These are phyloP conservation scores for Drosophila sturtevanti DNA, from an alignment of 1,140 invertebrate genomes.

Conservation along the genomic window DNA sequence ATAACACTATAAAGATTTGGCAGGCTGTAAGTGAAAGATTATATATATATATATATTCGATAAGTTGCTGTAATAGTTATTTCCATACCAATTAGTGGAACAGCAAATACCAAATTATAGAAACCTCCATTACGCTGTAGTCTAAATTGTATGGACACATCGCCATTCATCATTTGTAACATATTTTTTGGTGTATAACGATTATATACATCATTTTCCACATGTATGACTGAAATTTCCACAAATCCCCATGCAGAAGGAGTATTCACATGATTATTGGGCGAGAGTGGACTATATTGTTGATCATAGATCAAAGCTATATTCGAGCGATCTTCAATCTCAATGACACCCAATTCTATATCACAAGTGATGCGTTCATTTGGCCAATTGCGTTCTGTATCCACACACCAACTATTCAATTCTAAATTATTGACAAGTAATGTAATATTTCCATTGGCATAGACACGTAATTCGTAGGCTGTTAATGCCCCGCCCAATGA, in stretches of 20 bases:
- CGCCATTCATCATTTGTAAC: constrained; percentile 57
- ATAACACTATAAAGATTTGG: constrained; percentile 61
- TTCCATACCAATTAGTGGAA: constrained; percentile 60
- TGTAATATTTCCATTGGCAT: constrained; percentile 59
- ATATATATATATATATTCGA: not conserved
- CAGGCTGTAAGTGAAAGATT: constrained; percentile 41
- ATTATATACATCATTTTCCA: constrained; percentile 36
- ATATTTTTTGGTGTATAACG: constrained; percentile 45
- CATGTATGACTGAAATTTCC: constrained; percentile 42
- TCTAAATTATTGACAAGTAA: constrained; percentile 51
- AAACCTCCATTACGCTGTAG: constrained; percentile 61
- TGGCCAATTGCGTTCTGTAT: constrained; percentile 70
- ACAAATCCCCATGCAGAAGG: constrained; percentile 68
- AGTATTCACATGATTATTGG: constrained; percentile 62
- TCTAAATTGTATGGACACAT: constrained; percentile 62
- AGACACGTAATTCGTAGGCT: constrained; percentile 48
- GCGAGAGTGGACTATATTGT: constrained; percentile 28
- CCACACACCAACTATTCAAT: constrained; percentile 66
- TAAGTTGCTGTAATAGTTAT: too few species aligned
- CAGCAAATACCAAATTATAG: constrained; percentile 58
- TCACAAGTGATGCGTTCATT: constrained; percentile 63
- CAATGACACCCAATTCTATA: constrained; percentile 56
- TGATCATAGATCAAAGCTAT: constrained; percentile 53
- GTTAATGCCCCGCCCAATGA: constrained; percentile 23
- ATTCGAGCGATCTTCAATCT: constrained; percentile 22